Evolutionary conservation across 35 echinoderm and acorn worm genomes (phyloP).

Genomic region (Stichopus chloronotus): DNA sequence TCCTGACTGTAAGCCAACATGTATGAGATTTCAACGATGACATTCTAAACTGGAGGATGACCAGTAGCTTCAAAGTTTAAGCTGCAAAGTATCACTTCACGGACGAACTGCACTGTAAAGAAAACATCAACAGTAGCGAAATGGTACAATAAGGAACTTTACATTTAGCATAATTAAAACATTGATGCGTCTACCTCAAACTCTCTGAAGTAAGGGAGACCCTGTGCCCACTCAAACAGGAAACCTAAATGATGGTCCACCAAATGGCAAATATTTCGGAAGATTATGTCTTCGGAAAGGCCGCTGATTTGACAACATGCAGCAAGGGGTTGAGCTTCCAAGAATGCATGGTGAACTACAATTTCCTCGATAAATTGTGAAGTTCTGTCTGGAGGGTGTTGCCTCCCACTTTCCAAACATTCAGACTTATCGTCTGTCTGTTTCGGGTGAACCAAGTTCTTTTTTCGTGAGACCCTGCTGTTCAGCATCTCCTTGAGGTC

Average conservation of each 20-base stretch:
- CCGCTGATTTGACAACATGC: constrained; percentile 32
- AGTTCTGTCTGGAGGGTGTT: background rate
- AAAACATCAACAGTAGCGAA: no score
- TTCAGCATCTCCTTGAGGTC: background rate
- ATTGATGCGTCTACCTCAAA: constrained; percentile 55
- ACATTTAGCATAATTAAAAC: no score
- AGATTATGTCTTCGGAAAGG: constrained; percentile 48
- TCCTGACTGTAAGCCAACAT: no score
- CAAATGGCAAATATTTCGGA: constrained; percentile 56
- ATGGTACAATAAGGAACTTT: no score
- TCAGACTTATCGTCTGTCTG: background rate
- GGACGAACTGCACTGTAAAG: no score
- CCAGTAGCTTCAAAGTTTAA: no score
- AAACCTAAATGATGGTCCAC: constrained; percentile 66
- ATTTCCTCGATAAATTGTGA: constrained; percentile 44
- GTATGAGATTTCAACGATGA: no score
- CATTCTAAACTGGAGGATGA: no score
- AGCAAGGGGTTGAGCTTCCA: constrained; percentile 37
- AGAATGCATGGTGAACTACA: constrained; percentile 27
- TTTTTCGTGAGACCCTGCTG: background rate
- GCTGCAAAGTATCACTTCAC: no score
- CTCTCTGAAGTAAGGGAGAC: constrained; percentile 69
- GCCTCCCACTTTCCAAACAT: background rate
- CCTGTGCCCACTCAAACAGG: constrained; percentile 63
- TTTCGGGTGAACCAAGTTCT: background rate